Evolutionary conservation across 2,888 invertebrate species (phyloP).

Genomic region (Drosophila helvetica): DNA sequence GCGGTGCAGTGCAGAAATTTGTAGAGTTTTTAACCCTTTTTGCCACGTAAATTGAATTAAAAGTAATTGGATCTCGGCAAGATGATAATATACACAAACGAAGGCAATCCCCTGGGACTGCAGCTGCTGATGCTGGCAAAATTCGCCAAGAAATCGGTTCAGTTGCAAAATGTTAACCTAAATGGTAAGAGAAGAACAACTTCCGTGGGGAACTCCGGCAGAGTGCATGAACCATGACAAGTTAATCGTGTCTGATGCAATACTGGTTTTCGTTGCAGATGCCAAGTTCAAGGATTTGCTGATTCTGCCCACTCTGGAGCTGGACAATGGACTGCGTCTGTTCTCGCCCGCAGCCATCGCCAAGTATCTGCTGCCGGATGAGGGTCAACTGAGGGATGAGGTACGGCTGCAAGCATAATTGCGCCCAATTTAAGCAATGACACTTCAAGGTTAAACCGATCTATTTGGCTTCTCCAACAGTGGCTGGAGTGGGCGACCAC

Average conservation of each 20-base stretch:
- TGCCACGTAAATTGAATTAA: constrained; percentile 76
- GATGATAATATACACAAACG: constrained; percentile 90
- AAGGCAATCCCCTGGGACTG: constrained; percentile 90
- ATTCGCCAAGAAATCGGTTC: constrained; percentile 86
- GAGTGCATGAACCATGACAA: background rate
- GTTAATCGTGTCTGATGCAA: constrained; percentile 58
- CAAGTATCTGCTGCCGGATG: constrained; percentile 87
- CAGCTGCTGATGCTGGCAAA: constrained; percentile 90
- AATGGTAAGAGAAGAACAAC: constrained; percentile 85
- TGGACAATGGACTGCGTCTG: constrained; percentile 86
- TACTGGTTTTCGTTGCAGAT: constrained; percentile 80
- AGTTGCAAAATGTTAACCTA: constrained; percentile 86
- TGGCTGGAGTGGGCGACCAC: constrained; percentile 89
- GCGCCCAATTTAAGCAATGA: constrained; percentile 5
- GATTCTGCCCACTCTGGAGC: constrained; percentile 88
- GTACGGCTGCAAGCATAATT: constrained; percentile 63
- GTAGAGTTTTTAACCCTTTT: constrained; percentile 83
- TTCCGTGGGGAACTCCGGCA: background rate
- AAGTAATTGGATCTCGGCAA: constrained; percentile 33
- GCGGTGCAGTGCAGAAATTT: constrained; percentile 21
- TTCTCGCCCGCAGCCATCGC: constrained; percentile 90
- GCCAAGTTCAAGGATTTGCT: constrained; percentile 85
- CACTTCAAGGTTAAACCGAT: constrained; percentile 57
- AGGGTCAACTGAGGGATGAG: constrained; percentile 83
- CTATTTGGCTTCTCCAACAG: constrained; percentile 80